Conservation (phyloP, 2,888 invertebrate species). For the Mesorhabditis sp. region DNA sequence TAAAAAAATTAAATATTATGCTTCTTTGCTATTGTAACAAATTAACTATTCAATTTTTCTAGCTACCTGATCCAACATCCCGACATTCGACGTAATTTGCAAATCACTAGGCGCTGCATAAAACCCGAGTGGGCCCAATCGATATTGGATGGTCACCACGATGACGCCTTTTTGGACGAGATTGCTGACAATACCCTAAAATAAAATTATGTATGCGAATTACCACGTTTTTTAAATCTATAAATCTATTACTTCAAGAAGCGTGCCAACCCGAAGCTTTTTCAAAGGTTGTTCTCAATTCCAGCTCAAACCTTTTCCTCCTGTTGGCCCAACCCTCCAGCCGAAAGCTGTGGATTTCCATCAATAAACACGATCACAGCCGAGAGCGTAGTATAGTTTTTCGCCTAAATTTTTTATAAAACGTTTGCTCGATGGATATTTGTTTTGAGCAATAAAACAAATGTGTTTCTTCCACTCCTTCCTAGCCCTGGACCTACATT, state of each 20-base stretch:
- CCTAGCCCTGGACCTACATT: slow-evolving; percentile 12
- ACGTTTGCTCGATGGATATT: too few relatives aligned
- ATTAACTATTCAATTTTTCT: not conserved
- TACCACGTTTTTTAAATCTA: not conserved
- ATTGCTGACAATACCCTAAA: slow-evolving; percentile 29
- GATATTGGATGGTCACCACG: slow-evolving; percentile 45
- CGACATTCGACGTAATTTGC: not conserved
- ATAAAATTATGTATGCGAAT: not conserved
- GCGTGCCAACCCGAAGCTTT: not conserved
- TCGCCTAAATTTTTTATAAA: slow-evolving; percentile 11
- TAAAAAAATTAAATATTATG: slow-evolving; percentile 5
- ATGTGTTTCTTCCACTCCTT: not conserved
- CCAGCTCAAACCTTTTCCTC: slow-evolving; percentile 23
- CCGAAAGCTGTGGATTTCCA: slow-evolving; percentile 31
- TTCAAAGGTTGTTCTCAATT: not conserved
- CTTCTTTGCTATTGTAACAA: not conserved
- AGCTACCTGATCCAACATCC: not conserved
- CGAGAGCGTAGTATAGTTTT: slow-evolving; percentile 19
- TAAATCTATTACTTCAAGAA: not conserved
- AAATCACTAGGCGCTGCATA: not conserved
- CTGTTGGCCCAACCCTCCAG: slow-evolving; percentile 30
- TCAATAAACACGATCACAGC: slow-evolving; percentile 44
- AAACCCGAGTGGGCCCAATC: slow-evolving; percentile 39
- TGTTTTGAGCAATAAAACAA: not conserved
- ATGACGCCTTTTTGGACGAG: slow-evolving; percentile 41